Evolutionary conservation across 2,888 invertebrate species (phyloP).

Genomic region (Stenurella melanura): DNA sequence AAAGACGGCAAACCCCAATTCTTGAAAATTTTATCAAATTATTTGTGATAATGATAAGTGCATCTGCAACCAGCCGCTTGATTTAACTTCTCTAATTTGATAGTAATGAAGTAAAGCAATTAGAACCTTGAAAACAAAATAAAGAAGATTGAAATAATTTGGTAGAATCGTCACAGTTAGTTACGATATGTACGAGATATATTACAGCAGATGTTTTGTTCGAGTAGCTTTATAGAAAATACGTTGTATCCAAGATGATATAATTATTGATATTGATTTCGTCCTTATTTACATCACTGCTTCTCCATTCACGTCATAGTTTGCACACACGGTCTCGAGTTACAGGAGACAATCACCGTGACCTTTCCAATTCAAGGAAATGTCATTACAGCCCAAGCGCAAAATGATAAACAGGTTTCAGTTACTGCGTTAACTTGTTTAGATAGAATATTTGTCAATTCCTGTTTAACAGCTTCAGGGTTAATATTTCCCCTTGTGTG

Average conservation of each 20-base stretch:
- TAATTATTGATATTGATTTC: constrained; percentile 10
- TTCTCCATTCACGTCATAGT: background rate
- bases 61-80: background rate
- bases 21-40: background rate
- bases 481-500: background rate
- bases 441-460: constrained; percentile 1
- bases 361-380: constrained; percentile 12
- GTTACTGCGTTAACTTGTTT: constrained; percentile 18
- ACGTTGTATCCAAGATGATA: background rate
- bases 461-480: background rate
- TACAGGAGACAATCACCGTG: background rate
- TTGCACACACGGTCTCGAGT: background rate
- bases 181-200: background rate
- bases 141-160: background rate
- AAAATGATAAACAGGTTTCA: constrained; percentile 18
- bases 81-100: background rate
- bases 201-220: too few species aligned
- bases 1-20: too few species aligned
- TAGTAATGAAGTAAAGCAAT: background rate
- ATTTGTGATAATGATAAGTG: background rate
- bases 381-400: constrained; percentile 9
- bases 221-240: too few species aligned
- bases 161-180: background rate
- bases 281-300: constrained; percentile 7
- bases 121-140: background rate